phyloP scores from a whole-genome alignment of 2,797 vertebrate genomes.

The Chrysocyon brachyurus region DNA sequence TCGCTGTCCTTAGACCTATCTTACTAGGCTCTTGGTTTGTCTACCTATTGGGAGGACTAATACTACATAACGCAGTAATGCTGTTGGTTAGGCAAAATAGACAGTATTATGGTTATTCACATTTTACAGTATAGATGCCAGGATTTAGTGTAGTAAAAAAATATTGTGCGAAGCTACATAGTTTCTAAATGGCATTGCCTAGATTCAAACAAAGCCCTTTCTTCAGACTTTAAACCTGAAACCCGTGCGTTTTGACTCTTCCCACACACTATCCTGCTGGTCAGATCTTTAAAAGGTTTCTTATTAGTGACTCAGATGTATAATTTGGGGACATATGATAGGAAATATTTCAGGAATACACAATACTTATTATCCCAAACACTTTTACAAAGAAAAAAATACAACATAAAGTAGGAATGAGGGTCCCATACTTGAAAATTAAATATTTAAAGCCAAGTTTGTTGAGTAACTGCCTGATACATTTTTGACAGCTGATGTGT shows the following conservation, averaged over 20 bases:
- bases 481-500: background rate
- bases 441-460: background rate
- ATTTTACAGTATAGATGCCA: background rate
- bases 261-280: background rate
- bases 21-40: background rate
- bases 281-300: background rate
- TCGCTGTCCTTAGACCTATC: background rate
- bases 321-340: background rate
- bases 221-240: constrained; percentile 20
- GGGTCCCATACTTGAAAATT: background rate
- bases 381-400: background rate
- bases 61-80: background rate
- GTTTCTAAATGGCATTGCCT: background rate
- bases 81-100: background rate
- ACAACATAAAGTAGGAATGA: background rate
- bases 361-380: background rate
- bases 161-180: background rate
- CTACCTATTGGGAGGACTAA: background rate
- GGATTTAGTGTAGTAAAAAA: background rate
- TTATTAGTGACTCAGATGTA: background rate
- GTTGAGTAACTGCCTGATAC: background rate
- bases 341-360: background rate
- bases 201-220: background rate
- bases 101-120: background rate
- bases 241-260: background rate